Evolutionary conservation across 1,140 invertebrate species (phyloP).

Genomic region (Tetramorium alpestre): DNA sequence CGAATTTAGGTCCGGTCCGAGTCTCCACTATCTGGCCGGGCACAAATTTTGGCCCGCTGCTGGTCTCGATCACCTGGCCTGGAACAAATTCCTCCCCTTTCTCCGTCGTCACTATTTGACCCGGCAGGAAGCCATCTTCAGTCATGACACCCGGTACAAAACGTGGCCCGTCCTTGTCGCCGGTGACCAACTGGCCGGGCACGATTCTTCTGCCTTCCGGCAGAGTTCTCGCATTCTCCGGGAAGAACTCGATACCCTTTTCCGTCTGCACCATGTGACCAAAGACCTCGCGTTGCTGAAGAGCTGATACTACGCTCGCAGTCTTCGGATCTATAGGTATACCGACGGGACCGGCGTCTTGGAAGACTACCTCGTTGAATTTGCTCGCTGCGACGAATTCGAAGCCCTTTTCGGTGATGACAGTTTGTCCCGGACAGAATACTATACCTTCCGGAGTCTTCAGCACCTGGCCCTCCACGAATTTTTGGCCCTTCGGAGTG

Average conservation of each 20-base stretch:
- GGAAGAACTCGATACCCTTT: conserved; percentile 90
- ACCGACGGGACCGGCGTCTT: conserved; percentile 85
- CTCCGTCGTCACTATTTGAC: conserved; percentile 90
- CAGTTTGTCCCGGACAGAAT: conserved; percentile 88
- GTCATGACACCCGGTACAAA: conserved; percentile 91
- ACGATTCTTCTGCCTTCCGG: conserved; percentile 88
- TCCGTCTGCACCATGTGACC: conserved; percentile 90
- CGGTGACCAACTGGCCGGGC: conserved; percentile 88
- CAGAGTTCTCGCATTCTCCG: conserved; percentile 85
- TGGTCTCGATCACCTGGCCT: conserved; percentile 87
- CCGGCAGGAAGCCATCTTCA: conserved; percentile 89
- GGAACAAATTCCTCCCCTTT: conserved; percentile 90
- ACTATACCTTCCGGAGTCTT: conserved; percentile 86
- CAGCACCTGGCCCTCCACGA: conserved; percentile 89
- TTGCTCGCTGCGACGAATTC: conserved; percentile 88
- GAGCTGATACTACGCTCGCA: conserved; percentile 80
- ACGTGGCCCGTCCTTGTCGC: conserved; percentile 87
- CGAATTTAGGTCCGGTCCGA: conserved; percentile 89
- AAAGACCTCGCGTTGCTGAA: conserved; percentile 87
- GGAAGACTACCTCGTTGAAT: conserved; percentile 87
- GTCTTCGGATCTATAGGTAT: conserved; percentile 88
- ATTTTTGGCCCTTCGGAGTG: conserved; percentile 88
- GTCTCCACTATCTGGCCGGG: conserved; percentile 91
- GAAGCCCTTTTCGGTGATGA: conserved; percentile 85
- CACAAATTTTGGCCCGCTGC: conserved; percentile 88